Evolutionary conservation across 2,113 vertebrate genomes (phyloP), one percentile per base, ranked within the genome.

Genomic region (Hipposideros armiger): DNA sequence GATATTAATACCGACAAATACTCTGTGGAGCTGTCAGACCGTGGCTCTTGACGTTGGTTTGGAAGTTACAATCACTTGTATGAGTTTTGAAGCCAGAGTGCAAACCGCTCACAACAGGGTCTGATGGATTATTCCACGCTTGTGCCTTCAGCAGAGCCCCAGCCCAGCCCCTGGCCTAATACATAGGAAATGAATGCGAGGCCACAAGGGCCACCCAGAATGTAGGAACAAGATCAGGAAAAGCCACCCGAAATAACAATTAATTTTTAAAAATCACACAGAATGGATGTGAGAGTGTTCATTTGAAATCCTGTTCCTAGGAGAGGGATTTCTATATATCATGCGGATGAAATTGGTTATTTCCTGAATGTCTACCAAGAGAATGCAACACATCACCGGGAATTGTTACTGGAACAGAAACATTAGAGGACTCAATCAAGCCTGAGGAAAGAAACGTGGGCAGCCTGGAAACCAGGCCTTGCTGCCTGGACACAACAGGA

Each of bases 21-120:
- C 1, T 13, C 3, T 26, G 19, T 3, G 78, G n/a, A 14, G 52
- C 62, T 60, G 64, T 10, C 9, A 42, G 40, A 7, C 13, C 66
- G 20, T 0, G 5, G 64, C 36, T 47, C 45, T 40, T 0, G 2
- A 42, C 4, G 10, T 3, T 11, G 62, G 24, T 62, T 60, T 30
- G 8, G 36, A 30, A 40, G 40, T 36, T 6, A 8, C 26, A 4
- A 16, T 24, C 62, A 2, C 20, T 6, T 28, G 42, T 16, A 36
- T 0, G 40, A 52, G 24, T 40, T 72, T 19, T 83, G 67, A 56
- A 74, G 86, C 47, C 42, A 20, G 56, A 78, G 14, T 11, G 15
- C 40, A 36, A 74, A 47, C 15, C 22, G 13, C 73, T 60, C 28
- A 1, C 6, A 50, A 19, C 13, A 24, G 26, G 19, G 16, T 28